Evolutionary conservation across 2,888 invertebrate genomes (phyloP).

Genomic region (Cactoblastis cactorum): DNA sequence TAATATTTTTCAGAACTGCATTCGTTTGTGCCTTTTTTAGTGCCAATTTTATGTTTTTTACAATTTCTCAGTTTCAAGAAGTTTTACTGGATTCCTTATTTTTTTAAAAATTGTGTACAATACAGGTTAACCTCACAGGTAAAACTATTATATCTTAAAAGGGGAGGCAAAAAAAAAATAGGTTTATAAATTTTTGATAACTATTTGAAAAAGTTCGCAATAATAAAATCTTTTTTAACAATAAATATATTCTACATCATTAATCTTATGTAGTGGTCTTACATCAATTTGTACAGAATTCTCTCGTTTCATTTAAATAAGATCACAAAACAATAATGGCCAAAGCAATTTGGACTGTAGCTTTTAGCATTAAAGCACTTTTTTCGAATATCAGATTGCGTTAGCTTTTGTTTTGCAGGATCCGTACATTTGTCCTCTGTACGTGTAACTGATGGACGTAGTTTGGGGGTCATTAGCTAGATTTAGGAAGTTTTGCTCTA

Average conservation of each 20-base stretch:
- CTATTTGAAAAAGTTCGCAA: no score
- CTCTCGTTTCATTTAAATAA: slow-evolving; percentile 10
- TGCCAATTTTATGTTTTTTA: neutral
- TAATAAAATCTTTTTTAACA: neutral
- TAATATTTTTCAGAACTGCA: neutral
- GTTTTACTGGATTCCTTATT: no score
- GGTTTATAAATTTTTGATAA: no score
- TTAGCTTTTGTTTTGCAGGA: neutral
- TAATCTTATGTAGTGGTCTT: slow-evolving; percentile 9
- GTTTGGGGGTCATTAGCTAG: slow-evolving; percentile 8
- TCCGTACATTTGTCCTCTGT: slow-evolving; percentile 6
- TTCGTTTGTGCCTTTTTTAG: neutral
- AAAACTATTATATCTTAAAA: no score
- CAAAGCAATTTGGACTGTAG: neutral
- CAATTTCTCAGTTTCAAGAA: no score
- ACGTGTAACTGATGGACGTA: slow-evolving; percentile 7
- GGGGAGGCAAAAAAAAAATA: no score
- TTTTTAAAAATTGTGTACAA: no score
- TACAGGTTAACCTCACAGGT: no score
- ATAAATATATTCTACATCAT: neutral
- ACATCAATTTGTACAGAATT: slow-evolving; percentile 9
- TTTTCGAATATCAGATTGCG: neutral
- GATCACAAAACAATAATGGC: neutral
- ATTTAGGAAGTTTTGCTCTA: neutral
- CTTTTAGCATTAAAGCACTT: neutral